Evolutionary conservation across 2,113 vertebrate genomes (phyloP).

Genomic region (Condylura cristata): DNA sequence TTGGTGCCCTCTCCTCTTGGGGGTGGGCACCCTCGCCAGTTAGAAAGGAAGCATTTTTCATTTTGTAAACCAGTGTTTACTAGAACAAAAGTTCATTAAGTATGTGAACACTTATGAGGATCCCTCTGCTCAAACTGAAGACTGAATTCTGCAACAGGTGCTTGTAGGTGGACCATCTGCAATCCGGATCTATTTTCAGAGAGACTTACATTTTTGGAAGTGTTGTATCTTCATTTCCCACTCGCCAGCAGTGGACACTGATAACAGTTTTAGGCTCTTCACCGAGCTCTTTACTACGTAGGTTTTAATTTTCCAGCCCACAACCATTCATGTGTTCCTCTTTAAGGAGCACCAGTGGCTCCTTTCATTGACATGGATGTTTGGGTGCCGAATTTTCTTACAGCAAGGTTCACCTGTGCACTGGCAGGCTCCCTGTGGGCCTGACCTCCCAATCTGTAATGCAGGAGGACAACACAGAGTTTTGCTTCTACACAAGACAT

Average conservation of each 20-base stretch:
- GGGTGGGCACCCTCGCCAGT: no score
- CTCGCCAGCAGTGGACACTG: background rate
- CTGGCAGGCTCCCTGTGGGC: background rate
- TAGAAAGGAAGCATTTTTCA: background rate
- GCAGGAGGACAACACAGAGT: background rate
- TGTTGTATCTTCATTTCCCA: background rate
- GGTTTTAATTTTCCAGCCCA: conserved; percentile 35
- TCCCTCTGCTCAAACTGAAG: background rate
- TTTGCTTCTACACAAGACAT: background rate
- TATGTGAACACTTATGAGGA: background rate
- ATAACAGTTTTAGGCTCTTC: background rate
- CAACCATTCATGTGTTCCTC: conserved; percentile 16
- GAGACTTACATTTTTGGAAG: background rate
- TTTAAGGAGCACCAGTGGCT: background rate
- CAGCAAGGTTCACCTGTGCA: background rate
- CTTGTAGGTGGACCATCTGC: background rate
- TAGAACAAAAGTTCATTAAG: background rate
- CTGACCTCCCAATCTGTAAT: background rate
- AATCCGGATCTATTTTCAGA: conserved; percentile 6
- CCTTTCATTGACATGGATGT: background rate
- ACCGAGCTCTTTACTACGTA: conserved; percentile 28
- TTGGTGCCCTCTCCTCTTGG: background rate
- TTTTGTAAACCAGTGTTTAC: background rate
- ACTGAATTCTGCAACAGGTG: background rate
- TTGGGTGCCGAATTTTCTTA: background rate